A percentile compares a stretch with the other conserved stretches of the same genome.
phyloP scores from a whole-genome alignment of 2,888 invertebrate species.

The Sphaerophoria taeniata region DNA sequence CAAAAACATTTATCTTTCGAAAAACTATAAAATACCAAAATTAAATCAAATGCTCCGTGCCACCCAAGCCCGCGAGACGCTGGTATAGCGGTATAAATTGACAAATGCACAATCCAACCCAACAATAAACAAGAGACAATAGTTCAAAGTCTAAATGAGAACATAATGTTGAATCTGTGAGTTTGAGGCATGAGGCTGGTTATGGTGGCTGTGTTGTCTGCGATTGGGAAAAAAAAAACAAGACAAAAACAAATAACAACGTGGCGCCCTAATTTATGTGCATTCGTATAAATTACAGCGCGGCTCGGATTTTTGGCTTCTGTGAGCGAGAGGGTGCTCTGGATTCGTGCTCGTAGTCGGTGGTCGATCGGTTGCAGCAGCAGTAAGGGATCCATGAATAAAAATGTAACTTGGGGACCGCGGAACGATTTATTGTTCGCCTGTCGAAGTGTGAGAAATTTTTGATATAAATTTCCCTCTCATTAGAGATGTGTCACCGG shows the following conservation, averaged over 20 bases:
- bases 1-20: constrained; percentile 59
- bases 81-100: constrained; percentile 29
- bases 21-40: constrained; percentile 51
- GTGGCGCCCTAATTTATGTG: constrained; percentile 74
- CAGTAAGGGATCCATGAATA: not conserved
- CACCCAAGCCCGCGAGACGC: constrained; percentile 55
- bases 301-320: constrained; percentile 50
- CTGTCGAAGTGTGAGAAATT: constrained; percentile 82
- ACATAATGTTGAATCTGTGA: constrained; percentile 45
- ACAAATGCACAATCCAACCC: constrained; percentile 71
- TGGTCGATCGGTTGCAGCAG: not conserved
- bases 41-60: constrained; percentile 11
- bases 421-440: constrained; percentile 78
- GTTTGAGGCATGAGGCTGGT: constrained; percentile 3
- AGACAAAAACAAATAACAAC: constrained; percentile 73
- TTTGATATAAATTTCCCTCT: constrained; percentile 76
- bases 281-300: constrained; percentile 63
- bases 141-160: constrained; percentile 59
- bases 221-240: constrained; percentile 41
- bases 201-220: not conserved
- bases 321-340: constrained; percentile 46
- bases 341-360: constrained; percentile 6
- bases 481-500: constrained; percentile 74
- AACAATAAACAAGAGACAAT: constrained; percentile 69
- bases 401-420: constrained; percentile 2